Evolutionary conservation across 2,888 invertebrate species (phyloP).

Genomic region (Diabrotica balteata): DNA sequence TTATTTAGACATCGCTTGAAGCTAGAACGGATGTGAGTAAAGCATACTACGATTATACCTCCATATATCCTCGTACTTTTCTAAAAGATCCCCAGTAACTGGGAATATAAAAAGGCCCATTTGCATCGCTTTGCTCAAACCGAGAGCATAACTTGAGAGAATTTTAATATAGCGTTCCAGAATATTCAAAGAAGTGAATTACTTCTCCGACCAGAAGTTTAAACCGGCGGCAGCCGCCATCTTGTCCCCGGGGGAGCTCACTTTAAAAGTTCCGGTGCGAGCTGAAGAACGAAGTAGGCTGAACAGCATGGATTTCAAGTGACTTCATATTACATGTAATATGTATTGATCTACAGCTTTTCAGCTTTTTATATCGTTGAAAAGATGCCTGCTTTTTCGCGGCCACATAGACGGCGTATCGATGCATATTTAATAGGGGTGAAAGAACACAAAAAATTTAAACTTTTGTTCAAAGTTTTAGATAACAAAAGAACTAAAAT

Average conservation of each 20-base stretch:
- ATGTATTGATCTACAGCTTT: slow-evolving; percentile 51
- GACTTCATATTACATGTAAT: slow-evolving; percentile 52
- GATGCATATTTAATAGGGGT: no score
- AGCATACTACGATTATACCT: slow-evolving; percentile 29
- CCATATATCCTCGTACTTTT: slow-evolving; percentile 26
- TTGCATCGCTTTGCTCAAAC: slow-evolving; percentile 52
- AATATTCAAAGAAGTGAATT: slow-evolving; percentile 56
- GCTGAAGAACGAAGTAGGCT: slow-evolving; percentile 15
- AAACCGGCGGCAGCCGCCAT: slow-evolving; percentile 48
- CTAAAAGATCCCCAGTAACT: slow-evolving; percentile 33
- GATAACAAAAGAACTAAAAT: no score
- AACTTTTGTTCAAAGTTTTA: no score
- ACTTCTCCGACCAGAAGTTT: slow-evolving; percentile 42
- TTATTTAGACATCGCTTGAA: slow-evolving; percentile 1
- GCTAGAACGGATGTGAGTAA: slow-evolving; percentile 5
- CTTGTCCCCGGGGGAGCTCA: slow-evolving; percentile 57
- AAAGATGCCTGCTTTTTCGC: slow-evolving; percentile 8
- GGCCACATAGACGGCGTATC: no score
- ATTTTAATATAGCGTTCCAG: slow-evolving; percentile 52
- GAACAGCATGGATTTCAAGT: slow-evolving; percentile 39
- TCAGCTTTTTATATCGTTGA: slow-evolving; percentile 12
- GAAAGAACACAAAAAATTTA: no score
- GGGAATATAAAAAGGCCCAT: slow-evolving; percentile 54
- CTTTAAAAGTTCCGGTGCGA: slow-evolving; percentile 56
- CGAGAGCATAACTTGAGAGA: slow-evolving; percentile 45